These are phyloP conservation scores for Rotaria magnacalcarata DNA, from an alignment of 2,888 invertebrate species.

Conservation along the genomic window DNA sequence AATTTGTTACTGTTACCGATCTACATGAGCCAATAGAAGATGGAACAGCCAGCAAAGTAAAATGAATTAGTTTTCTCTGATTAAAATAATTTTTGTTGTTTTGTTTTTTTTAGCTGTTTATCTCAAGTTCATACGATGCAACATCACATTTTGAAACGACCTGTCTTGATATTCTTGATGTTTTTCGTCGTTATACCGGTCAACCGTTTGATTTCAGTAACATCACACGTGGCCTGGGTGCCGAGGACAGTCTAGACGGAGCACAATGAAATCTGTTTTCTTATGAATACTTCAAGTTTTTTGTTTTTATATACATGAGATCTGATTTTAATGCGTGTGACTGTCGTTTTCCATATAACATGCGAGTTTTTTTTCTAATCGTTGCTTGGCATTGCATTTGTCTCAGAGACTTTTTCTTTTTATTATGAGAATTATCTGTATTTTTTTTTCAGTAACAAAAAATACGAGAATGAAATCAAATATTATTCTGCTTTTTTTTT, in stretches of 20 bases:
- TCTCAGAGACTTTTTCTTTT: neutral
- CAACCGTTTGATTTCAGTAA: slow-evolving; percentile 94
- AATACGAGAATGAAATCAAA: neutral
- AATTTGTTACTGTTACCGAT: slow-evolving; percentile 69
- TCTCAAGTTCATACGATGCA: slow-evolving; percentile 94
- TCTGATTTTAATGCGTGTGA: neutral
- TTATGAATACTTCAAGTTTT: neutral
- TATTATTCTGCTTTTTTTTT: neutral
- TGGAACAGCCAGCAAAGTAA: slow-evolving; percentile 67
- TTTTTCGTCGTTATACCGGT: slow-evolving; percentile 88
- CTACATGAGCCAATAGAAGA: slow-evolving; percentile 85
- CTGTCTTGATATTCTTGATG: slow-evolving; percentile 91
- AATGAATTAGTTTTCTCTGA: neutral
- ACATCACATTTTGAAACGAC: slow-evolving; percentile 99
- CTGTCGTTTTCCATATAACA: neutral
- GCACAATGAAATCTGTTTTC: neutral
- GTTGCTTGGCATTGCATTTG: neutral
- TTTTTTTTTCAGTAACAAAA: neutral
- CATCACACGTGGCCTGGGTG: slow-evolving; percentile 62
- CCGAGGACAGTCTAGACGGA: slow-evolving; percentile 38
- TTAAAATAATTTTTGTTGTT: neutral
- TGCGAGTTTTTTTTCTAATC: neutral
- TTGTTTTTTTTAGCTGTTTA: slow-evolving; percentile 64
- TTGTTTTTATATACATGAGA: neutral
- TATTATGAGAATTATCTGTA: neutral